These are phyloP conservation scores for Drosophila cyrtoloma DNA, from an alignment of 2,888 invertebrate species.

Conservation along the genomic window DNA sequence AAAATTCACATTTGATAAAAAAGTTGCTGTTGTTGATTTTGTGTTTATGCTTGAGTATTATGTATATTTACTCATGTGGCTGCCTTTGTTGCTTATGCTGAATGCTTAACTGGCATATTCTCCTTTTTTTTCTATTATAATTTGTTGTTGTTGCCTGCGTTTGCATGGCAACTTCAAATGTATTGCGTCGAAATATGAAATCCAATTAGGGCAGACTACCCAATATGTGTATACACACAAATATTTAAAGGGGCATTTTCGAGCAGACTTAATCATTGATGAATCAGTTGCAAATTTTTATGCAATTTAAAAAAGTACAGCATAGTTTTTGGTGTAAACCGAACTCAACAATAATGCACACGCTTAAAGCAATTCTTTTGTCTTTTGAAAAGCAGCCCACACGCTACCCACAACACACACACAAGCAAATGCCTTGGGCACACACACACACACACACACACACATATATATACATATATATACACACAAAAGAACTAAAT, in stretches of 20 bases:
- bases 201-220: constrained; percentile 60
- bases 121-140: constrained; percentile 22
- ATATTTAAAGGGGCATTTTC: background rate
- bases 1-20: constrained; percentile 12
- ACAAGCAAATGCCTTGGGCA: constrained; percentile 4
- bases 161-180: constrained; percentile 67
- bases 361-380: constrained; percentile 4
- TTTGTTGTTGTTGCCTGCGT: constrained; percentile 39
- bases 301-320: background rate
- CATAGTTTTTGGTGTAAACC: constrained; percentile 7
- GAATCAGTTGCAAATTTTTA: background rate
- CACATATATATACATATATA: constrained; percentile 1
- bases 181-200: constrained; percentile 46
- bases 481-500: constrained; percentile 46
- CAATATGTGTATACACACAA: background rate
- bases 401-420: constrained; percentile 11
- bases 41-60: constrained; percentile 15
- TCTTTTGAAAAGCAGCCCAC: background rate
- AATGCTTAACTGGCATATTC: background rate
- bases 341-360: background rate
- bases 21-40: background rate
- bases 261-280: background rate
- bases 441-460: constrained; percentile 8
- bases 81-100: constrained; percentile 13
- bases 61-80: constrained; percentile 43